phyloP scores from a whole-genome alignment of 2,888 invertebrate genomes.

The Laothoe populi region DNA sequence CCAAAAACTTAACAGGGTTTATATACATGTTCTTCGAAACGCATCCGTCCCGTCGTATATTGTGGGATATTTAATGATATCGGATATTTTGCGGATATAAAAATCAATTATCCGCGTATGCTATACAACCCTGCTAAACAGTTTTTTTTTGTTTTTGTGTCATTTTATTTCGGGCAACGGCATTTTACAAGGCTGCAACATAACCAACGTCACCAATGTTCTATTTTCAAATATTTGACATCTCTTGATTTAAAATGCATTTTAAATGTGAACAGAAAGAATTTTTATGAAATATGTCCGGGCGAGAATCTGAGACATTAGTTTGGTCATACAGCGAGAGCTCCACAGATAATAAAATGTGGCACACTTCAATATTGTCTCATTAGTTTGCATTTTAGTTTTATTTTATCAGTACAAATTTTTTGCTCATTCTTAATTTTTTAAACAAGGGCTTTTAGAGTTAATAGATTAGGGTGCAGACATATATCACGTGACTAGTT shows the following conservation, averaged over 20 bases:
- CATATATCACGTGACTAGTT: conserved; percentile 1
- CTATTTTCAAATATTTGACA: no score
- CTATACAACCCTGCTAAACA: neutral
- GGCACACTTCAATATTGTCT: conserved; percentile 3
- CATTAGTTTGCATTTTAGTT: conserved; percentile 17
- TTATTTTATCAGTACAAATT: neutral
- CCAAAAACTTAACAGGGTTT: neutral
- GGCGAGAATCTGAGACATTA: no score
- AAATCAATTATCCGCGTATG: neutral
- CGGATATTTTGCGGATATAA: conserved; percentile 4
- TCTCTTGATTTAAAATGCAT: no score
- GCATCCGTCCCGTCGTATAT: neutral
- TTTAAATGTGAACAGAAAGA: no score
- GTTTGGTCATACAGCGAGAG: neutral
- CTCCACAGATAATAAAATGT: neutral
- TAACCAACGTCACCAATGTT: no score
- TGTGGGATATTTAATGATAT: no score
- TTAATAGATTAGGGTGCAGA: conserved; percentile 7
- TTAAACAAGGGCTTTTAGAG: conserved; percentile 16
- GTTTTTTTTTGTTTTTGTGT: no score
- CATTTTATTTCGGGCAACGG: no score
- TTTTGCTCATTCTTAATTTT: conserved; percentile 22
- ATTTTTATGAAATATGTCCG: no score
- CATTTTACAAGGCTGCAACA: no score
- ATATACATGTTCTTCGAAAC: neutral